A percentile compares a stretch with the other conserved stretches of the same genome.
Conservation (phyloP, 2,797 vertebrate genomes). For the Lateolabrax maculatus region DNA sequence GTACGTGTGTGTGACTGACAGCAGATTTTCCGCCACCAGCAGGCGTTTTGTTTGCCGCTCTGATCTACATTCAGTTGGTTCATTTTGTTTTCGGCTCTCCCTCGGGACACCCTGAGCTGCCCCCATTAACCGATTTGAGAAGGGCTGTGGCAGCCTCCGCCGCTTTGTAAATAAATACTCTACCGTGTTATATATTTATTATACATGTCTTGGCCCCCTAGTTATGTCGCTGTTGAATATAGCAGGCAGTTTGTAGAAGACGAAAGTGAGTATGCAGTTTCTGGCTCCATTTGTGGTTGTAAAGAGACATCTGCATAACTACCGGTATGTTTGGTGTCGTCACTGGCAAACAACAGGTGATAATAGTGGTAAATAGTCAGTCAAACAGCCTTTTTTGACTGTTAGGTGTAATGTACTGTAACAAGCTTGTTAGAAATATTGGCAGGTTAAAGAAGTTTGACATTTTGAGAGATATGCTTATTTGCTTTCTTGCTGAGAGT, state of each 20-base stretch:
- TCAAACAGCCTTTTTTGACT: background rate
- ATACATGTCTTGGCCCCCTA: conserved; percentile 31
- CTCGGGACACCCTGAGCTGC: conserved; percentile 55
- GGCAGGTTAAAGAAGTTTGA: background rate
- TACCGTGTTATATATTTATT: conserved; percentile 52
- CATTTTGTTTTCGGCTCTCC: conserved; percentile 67
- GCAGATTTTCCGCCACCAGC: conserved; percentile 75
- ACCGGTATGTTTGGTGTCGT: background rate
- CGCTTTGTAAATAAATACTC: conserved; percentile 55
- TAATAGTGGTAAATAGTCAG: background rate
- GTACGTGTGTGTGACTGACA: conserved; percentile 57
- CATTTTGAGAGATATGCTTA: background rate
- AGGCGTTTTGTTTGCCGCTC: conserved; percentile 67
- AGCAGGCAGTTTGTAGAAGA: background rate
- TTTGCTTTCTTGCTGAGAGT: background rate
- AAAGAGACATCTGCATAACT: background rate
- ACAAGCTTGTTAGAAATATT: conserved; percentile 9
- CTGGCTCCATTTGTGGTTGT: background rate
- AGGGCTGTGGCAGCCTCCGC: conserved; percentile 46
- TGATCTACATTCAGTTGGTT: conserved; percentile 68
- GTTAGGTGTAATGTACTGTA: background rate
- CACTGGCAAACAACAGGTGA: conserved; percentile 23
- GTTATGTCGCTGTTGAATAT: conserved; percentile 15
- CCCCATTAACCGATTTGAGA: conserved; percentile 69
- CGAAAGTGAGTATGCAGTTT: background rate